Conservation (phyloP, 2,113 vertebrate genomes). For the Embiotoca jacksoni region DNA sequence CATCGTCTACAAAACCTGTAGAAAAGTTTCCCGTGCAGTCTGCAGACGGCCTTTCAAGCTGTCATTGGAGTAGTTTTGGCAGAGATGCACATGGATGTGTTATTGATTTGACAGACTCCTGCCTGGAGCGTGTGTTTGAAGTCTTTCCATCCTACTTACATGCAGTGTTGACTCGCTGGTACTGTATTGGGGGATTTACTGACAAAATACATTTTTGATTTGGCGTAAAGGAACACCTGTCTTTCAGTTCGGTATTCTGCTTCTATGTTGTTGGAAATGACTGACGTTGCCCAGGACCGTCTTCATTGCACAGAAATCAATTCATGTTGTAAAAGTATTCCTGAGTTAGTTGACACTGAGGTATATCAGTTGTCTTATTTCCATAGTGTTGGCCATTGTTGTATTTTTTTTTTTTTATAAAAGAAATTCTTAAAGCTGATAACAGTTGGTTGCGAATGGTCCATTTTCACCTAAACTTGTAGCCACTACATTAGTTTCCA, state of each 20-base stretch:
- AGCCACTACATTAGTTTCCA: too few relatives aligned
- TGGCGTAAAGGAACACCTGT: conserved; percentile 15
- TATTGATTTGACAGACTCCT: conserved; percentile 69
- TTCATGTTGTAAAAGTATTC: neutral
- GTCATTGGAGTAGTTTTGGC: conserved; percentile 49
- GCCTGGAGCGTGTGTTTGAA: conserved; percentile 60
- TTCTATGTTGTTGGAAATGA: neutral
- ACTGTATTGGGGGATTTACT: conserved; percentile 40
- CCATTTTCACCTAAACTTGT: too few relatives aligned
- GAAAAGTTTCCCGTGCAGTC: conserved; percentile 29
- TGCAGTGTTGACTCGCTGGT: conserved; percentile 42
- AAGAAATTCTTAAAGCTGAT: too few relatives aligned
- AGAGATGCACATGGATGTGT: conserved; percentile 66
- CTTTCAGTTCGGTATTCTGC: neutral
- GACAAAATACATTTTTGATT: conserved; percentile 46
- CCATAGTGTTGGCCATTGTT: too few relatives aligned
- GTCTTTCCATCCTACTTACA: conserved; percentile 47
- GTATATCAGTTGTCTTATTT: too few relatives aligned
- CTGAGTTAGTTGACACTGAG: neutral
- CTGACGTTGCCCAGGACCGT: too few relatives aligned
- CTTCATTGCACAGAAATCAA: too few relatives aligned
- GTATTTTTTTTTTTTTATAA: too few relatives aligned
- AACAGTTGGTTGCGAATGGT: too few relatives aligned
- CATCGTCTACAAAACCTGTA: conserved; percentile 16
- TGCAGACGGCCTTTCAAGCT: conserved; percentile 12